Evolutionary conservation across 2,888 invertebrate genomes (phyloP).

Genomic region (Flexamia atlantica): DNA sequence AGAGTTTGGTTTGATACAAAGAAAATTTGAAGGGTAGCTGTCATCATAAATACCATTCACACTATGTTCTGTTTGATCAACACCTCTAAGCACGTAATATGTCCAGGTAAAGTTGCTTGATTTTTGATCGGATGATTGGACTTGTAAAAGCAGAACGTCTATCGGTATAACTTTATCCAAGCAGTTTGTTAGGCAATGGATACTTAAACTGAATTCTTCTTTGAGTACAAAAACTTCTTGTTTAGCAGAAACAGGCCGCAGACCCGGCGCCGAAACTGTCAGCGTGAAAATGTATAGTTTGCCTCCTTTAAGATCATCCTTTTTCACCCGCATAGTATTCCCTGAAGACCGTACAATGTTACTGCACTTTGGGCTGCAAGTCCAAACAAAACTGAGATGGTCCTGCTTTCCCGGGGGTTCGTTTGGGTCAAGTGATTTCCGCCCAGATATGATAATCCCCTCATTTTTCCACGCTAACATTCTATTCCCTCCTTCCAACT

Average conservation of each 20-base stretch:
- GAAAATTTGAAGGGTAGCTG: slow-evolving; percentile 11
- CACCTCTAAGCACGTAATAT: background rate
- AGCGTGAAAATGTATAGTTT: background rate
- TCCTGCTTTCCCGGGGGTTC: background rate
- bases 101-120: background rate
- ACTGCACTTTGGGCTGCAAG: background rate
- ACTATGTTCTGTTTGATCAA: background rate
- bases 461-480: background rate
- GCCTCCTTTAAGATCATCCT: background rate
- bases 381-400: background rate
- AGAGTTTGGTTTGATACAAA: background rate
- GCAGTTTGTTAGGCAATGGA: background rate
- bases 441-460: background rate
- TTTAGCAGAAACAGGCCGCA: background rate
- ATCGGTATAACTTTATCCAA: background rate
- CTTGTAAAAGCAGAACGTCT: background rate
- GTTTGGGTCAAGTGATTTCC: background rate
- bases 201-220: background rate
- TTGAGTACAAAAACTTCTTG: background rate
- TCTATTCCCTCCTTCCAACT: slow-evolving; percentile 8
- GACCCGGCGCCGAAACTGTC: background rate
- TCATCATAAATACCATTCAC: background rate
- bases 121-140: background rate
- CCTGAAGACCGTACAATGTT: background rate
- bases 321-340: background rate